These are phyloP conservation scores for Aptenodytes forsteri DNA, from an alignment of 2,113 vertebrate species.

Conservation along the genomic window DNA sequence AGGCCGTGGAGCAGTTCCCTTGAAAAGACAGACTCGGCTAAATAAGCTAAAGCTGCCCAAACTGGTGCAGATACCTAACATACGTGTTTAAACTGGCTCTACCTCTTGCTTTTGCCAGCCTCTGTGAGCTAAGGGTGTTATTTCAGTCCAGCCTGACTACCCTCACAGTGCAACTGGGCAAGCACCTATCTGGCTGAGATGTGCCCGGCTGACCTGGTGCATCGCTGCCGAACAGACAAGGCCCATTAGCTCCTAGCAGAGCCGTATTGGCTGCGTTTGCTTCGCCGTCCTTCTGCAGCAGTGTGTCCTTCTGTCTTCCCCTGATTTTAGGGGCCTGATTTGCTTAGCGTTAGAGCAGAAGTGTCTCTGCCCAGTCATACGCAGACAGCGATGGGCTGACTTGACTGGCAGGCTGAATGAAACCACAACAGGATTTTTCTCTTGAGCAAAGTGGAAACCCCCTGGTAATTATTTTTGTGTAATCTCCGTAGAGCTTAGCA, in stretches of 20 bases:
- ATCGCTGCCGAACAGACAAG: background rate
- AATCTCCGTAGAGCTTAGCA: background rate
- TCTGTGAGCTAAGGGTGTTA: background rate
- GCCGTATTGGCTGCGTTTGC: background rate
- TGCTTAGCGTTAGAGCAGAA: background rate
- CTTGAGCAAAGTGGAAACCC: background rate
- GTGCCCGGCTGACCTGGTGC: background rate
- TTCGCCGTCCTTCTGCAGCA: background rate
- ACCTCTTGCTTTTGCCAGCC: background rate
- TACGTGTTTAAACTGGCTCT: background rate
- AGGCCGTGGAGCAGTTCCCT: background rate
- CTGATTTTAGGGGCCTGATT: background rate
- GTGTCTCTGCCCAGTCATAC: background rate
- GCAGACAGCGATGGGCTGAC: background rate
- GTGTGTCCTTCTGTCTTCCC: background rate
- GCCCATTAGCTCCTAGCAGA: background rate
- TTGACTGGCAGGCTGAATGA: background rate
- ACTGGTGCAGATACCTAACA: fast-evolving
- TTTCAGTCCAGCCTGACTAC: background rate
- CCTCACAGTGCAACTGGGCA: background rate
- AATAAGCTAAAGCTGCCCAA: background rate
- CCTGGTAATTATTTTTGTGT: background rate
- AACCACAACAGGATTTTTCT: background rate
- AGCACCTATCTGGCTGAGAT: background rate
- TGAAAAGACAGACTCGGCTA: background rate